Percentiles rank a stretch among this genome's conserved stretches.
Evolutionary conservation across 2,797 vertebrate species (phyloP).

Genomic region (Catostomus latipinnis): DNA sequence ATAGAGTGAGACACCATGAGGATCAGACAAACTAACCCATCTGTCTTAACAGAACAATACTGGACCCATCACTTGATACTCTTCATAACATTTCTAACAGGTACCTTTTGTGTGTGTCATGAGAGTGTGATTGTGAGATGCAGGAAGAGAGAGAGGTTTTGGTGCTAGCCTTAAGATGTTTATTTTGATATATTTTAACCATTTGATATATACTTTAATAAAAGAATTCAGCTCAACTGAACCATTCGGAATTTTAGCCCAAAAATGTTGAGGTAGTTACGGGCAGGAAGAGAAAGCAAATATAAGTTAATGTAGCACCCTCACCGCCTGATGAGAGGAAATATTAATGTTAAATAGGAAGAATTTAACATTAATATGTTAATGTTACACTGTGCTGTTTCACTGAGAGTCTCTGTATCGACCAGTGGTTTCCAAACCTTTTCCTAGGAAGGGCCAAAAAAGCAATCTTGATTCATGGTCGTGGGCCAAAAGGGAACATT

Average conservation of each 20-base stretch:
- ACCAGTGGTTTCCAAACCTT: too few species aligned
- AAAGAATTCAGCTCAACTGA: neutral
- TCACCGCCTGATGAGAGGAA: neutral
- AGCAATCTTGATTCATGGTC: too few species aligned
- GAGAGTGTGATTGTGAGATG: neutral
- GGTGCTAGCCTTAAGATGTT: too few species aligned
- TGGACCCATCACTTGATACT: conserved; percentile 5
- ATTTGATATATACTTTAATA: neutral
- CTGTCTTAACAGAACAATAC: neutral
- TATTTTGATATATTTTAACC: neutral
- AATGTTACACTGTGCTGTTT: too few species aligned
- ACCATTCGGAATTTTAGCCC: neutral
- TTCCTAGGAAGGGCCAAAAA: too few species aligned
- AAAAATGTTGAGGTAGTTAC: neutral
- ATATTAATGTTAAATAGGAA: too few species aligned
- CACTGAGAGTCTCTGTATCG: too few species aligned
- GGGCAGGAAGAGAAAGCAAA: neutral
- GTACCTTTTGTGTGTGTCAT: conserved; percentile 5
- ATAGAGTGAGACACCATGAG: conserved; percentile 24
- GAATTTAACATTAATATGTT: too few species aligned
- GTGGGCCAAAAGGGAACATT: too few species aligned
- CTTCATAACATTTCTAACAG: conserved; percentile 24
- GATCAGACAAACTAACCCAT: conserved; percentile 4
- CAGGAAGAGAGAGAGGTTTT: neutral
- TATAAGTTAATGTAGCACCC: neutral